These are phyloP conservation scores for Sterrhoptilus dennistouni DNA, from an alignment of 2,113 vertebrate genomes.

Conservation along the genomic window DNA sequence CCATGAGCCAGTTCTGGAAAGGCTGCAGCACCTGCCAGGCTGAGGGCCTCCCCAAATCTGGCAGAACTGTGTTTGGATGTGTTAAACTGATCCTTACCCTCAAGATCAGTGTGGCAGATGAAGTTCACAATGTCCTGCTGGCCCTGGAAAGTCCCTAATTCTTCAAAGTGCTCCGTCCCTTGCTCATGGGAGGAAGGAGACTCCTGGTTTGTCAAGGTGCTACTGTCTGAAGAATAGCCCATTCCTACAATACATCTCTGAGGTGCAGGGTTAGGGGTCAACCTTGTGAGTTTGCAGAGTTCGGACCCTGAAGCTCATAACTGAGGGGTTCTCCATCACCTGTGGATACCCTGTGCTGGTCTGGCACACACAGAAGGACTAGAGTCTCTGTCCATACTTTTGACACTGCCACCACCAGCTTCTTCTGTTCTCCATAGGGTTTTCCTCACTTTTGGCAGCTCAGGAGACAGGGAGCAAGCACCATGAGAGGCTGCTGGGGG, in stretches of 20 bases:
- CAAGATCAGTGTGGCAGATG: neutral
- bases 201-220: neutral
- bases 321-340: neutral
- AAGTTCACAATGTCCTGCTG: neutral
- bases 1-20: slow-evolving; percentile 65
- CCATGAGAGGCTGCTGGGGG: neutral
- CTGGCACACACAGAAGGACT: neutral
- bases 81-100: neutral
- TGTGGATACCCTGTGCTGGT: neutral
- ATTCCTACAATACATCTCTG: neutral
- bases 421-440: neutral
- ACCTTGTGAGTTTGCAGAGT: neutral
- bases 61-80: neutral
- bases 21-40: neutral
- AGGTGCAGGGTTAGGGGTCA: neutral
- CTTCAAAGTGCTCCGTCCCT: neutral
- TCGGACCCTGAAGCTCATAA: neutral
- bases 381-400: neutral
- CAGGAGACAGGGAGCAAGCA: neutral
- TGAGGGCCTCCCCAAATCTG: neutral
- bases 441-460: neutral
- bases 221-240: neutral
- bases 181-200: neutral
- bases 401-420: neutral
- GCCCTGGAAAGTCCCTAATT: neutral